These are phyloP conservation scores for Plemyria rubiginata DNA, from an alignment of 2,888 invertebrate genomes.

Conservation along the genomic window DNA sequence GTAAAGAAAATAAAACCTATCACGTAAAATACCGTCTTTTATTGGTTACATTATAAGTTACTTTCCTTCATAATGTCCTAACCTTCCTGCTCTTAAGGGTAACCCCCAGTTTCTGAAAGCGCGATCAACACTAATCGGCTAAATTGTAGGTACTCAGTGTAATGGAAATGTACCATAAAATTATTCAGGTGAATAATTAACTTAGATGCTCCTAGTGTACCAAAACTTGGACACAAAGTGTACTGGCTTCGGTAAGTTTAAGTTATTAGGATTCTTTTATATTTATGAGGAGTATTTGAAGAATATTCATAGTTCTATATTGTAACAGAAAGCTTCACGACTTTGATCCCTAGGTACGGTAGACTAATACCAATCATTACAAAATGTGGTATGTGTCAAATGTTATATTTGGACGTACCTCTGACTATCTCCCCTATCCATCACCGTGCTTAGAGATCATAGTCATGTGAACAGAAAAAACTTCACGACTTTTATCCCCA, in stretches of 20 bases:
- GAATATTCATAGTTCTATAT: too few species aligned
- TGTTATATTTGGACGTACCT: too few species aligned
- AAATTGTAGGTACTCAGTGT: constrained; percentile 29
- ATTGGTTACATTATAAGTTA: constrained; percentile 25
- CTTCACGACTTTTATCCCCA: too few species aligned
- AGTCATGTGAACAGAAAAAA: too few species aligned
- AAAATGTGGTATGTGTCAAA: too few species aligned
- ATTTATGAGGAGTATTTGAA: background rate
- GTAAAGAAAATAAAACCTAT: constrained; percentile 78
- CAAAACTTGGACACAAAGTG: constrained; percentile 37
- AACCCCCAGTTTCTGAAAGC: too few species aligned
- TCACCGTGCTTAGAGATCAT: too few species aligned
- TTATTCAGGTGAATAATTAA: constrained; percentile 37
- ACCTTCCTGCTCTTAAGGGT: constrained; percentile 10
- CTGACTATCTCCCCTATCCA: too few species aligned
- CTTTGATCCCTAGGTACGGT: too few species aligned
- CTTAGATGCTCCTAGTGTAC: constrained; percentile 36
- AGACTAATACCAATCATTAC: too few species aligned
- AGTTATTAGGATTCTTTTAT: constrained; percentile 23
- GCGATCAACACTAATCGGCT: too few species aligned
- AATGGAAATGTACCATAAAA: constrained; percentile 31
- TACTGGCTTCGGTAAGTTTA: constrained; percentile 29
- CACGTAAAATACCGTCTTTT: constrained; percentile 50
- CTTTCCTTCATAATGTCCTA: constrained; percentile 29
- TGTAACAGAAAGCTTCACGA: too few species aligned